phyloP scores from a whole-genome alignment of 2,797 vertebrate species.

The Sarcoramphus papa region DNA sequence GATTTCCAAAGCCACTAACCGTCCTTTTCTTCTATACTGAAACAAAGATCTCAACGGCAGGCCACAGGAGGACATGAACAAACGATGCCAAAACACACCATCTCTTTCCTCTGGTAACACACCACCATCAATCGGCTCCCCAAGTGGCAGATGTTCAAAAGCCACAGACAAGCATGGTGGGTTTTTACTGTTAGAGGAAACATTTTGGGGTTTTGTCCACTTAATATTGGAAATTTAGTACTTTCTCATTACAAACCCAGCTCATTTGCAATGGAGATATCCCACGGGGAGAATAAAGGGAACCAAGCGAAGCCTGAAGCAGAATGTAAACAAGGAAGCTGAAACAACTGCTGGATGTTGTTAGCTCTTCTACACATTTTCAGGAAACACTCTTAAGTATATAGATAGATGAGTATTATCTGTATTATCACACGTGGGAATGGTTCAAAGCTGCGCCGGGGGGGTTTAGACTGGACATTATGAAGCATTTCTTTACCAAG shows the following conservation, averaged over 20 bases:
- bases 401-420: neutral
- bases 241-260: neutral
- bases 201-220: neutral
- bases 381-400: neutral
- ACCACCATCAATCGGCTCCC: neutral
- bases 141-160: neutral
- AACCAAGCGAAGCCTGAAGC: neutral
- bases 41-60: neutral
- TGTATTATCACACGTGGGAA: neutral
- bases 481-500: neutral
- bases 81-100: neutral
- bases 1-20: neutral
- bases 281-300: neutral
- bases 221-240: neutral
- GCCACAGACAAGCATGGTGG: neutral
- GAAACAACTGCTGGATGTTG: neutral
- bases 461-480: neutral
- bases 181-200: neutral
- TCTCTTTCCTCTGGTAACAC: neutral
- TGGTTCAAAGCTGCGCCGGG: neutral
- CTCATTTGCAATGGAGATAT: neutral
- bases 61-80: neutral
- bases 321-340: neutral
- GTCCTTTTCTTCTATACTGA: neutral
- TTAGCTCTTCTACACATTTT: neutral